phyloP scores from a whole-genome alignment of 2,888 invertebrate species.

The Trachelus stipa region DNA sequence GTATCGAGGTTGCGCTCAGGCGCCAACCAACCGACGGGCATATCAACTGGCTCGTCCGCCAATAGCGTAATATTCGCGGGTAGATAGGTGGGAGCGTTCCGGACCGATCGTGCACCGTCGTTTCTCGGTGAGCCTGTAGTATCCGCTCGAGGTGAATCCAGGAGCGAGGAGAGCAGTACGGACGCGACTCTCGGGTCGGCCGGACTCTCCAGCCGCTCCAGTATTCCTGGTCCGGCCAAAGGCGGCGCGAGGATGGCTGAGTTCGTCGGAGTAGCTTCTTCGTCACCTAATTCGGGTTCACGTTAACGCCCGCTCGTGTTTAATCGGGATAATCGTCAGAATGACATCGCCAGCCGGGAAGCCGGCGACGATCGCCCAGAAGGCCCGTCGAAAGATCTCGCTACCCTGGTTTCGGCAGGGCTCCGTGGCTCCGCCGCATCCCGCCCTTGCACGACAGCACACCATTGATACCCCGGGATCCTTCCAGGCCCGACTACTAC shows the following conservation, averaged over 20 bases:
- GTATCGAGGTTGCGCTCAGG: neutral
- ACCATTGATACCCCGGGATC: conserved; percentile 92
- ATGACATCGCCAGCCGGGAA: conserved; percentile 61
- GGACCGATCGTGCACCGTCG: conserved; percentile 5
- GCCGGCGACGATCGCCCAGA: conserved; percentile 69
- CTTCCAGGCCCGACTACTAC: conserved; percentile 81
- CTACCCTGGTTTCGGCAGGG: conserved; percentile 91
- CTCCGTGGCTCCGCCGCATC: conserved; percentile 80
- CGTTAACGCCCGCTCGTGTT: conserved; percentile 37
- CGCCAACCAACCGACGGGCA: neutral
- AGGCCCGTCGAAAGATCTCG: conserved; percentile 86
- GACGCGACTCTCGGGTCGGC: conserved; percentile 56
- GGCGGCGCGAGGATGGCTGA: conserved; percentile 38
- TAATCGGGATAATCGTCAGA: conserved; percentile 39
- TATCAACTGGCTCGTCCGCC: conserved; percentile 14
- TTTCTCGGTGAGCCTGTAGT: conserved; percentile 1
- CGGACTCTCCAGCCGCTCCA: conserved; percentile 55
- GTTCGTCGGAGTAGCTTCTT: conserved; percentile 61
- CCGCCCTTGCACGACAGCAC: conserved; percentile 84
- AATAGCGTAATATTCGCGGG: conserved; percentile 17
- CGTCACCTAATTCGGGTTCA: conserved; percentile 39
- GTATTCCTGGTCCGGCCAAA: conserved; percentile 64
- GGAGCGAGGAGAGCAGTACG: conserved; percentile 41
- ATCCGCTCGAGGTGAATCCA: neutral
- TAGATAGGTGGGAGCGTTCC: conserved; percentile 4